Conservation (phyloP, 2,113 vertebrate genomes). For the Phyllostomus discolor region DNA sequence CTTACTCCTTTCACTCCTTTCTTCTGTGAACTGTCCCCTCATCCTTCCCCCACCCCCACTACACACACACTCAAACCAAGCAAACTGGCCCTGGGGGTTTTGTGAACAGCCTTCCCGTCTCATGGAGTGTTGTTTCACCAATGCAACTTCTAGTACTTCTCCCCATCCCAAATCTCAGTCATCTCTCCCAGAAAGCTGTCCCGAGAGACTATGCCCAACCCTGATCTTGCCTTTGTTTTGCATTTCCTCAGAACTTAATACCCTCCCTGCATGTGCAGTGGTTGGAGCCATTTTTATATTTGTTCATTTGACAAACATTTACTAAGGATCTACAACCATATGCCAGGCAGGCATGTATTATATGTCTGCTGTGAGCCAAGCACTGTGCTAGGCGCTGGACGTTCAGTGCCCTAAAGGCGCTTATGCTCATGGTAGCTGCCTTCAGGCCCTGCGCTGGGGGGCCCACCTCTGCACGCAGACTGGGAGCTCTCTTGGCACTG, state of each 20-base stretch:
- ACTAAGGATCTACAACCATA: not conserved
- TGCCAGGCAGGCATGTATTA: not conserved
- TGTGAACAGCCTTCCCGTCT: not conserved
- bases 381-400: not conserved
- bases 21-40: not conserved
- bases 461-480: not conserved
- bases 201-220: not conserved
- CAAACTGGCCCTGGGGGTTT: not conserved
- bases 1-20: not conserved
- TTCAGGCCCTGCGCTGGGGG: not conserved
- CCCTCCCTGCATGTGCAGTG: not conserved
- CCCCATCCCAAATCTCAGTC: not conserved
- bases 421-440: not conserved
- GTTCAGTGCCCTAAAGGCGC: not conserved
- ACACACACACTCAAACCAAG: not conserved
- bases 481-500: not conserved
- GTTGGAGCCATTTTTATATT: not conserved
- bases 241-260: not conserved
- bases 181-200: not conserved
- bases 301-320: not conserved
- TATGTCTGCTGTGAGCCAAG: not conserved
- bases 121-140: accelerated
- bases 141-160: not conserved
- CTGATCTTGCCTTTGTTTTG: not conserved
- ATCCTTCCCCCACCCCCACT: too few species aligned